Evolutionary conservation across 2,113 vertebrate species (phyloP).

Genomic region (mouse (Mus musculus)): GRCm39 chr17:7635001-7635500

Average conservation of each 20-base stretch:
- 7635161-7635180: neutral
- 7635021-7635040: neutral
- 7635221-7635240: neutral
- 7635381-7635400: neutral
- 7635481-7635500: neutral
- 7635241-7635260: neutral
- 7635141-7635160: no score
- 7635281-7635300: no score
- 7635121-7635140: neutral
- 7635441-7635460: no score
- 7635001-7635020: neutral
- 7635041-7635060: no score
- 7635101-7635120: no score
- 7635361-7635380: neutral
- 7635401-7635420: rapidly evolving
- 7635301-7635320: rapidly evolving
- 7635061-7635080: no score
- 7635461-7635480: neutral
- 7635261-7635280: neutral
- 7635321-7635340: rapidly evolving
- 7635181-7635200: neutral
- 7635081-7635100: neutral
- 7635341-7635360: rapidly evolving
- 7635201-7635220: neutral
- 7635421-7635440: neutral